Conservation (phyloP, 2,888 invertebrate genomes). For the Drosophila recens region DNA sequence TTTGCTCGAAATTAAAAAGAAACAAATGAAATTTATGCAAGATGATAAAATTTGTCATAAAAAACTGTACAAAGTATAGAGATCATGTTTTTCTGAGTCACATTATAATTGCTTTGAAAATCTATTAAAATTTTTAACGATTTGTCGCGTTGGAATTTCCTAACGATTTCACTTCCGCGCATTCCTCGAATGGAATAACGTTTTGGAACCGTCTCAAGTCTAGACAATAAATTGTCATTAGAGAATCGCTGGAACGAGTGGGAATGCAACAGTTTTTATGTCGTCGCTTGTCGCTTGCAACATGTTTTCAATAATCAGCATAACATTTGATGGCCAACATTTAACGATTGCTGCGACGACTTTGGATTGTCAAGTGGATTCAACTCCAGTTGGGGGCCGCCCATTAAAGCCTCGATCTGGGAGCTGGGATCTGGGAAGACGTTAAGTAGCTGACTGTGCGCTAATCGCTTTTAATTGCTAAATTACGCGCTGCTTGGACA, state of each 20-base stretch:
- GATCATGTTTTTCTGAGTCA: not conserved
- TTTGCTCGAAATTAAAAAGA: not conserved
- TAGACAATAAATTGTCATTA: slow-evolving; percentile 40
- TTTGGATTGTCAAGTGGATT: slow-evolving; percentile 11
- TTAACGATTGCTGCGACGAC: slow-evolving; percentile 27
- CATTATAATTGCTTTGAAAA: not conserved
- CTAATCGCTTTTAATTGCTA: slow-evolving; percentile 81
- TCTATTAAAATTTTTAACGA: slow-evolving; percentile 7
- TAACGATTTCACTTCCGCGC: slow-evolving; percentile 13
- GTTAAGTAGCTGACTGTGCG: slow-evolving; percentile 71
- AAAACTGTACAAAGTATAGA: not conserved
- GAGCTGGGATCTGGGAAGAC: slow-evolving; percentile 4
- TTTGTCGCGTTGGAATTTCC: not conserved
- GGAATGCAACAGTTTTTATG: slow-evolving; percentile 19
- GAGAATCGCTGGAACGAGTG: slow-evolving; percentile 1
- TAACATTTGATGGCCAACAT: slow-evolving; percentile 54
- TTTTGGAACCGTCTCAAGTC: not conserved
- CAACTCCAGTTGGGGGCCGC: slow-evolving; percentile 15
- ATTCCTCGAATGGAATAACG: slow-evolving; percentile 4
- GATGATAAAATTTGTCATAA: not conserved
- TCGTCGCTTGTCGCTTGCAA: slow-evolving; percentile 6
- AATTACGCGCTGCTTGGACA: slow-evolving; percentile 73
- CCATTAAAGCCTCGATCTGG: slow-evolving; percentile 30
- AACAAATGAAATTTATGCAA: not conserved
- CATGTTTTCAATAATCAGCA: slow-evolving; percentile 53